A percentile compares a stretch with the other conserved stretches of the same genome.
Evolutionary conservation across 2,797 vertebrate species (phyloP).

Genomic region (Clamator glandarius): DNA sequence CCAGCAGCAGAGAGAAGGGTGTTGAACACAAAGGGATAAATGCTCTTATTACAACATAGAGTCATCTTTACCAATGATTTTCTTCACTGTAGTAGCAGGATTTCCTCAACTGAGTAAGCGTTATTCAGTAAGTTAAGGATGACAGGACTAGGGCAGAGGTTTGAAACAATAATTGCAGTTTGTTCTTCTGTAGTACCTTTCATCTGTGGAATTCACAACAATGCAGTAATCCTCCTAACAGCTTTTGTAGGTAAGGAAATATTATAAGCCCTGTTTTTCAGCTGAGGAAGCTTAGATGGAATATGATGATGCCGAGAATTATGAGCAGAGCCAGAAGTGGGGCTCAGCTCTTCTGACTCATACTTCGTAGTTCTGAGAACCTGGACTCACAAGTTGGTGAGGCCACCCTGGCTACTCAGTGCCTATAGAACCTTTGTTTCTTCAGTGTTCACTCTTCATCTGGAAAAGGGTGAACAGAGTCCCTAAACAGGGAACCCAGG

Average conservation of each 20-base stretch:
- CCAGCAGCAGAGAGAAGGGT: background rate
- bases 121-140: conserved; percentile 35
- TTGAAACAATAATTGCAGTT: conserved; percentile 64
- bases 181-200: conserved; percentile 56
- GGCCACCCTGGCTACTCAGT: background rate
- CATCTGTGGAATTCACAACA: conserved; percentile 57
- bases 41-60: conserved; percentile 16
- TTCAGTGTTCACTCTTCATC: background rate
- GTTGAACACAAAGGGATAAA: conserved; percentile 39
- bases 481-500: background rate
- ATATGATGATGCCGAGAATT: conserved; percentile 23
- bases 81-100: conserved; percentile 22
- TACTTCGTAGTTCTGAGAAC: background rate
- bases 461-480: background rate
- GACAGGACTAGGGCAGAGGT: conserved; percentile 55
- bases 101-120: conserved; percentile 41
- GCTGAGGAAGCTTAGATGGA: conserved; percentile 12
- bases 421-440: background rate
- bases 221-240: conserved; percentile 51
- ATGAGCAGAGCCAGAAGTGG: background rate
- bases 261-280: conserved; percentile 51
- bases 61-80: conserved; percentile 28
- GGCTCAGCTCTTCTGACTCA: background rate
- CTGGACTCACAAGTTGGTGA: background rate
- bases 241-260: conserved; percentile 45